These are phyloP conservation scores for Porites australiensis DNA, from an alignment of 64 coral and sea anemone genomes.

Conservation along the genomic window DNA sequence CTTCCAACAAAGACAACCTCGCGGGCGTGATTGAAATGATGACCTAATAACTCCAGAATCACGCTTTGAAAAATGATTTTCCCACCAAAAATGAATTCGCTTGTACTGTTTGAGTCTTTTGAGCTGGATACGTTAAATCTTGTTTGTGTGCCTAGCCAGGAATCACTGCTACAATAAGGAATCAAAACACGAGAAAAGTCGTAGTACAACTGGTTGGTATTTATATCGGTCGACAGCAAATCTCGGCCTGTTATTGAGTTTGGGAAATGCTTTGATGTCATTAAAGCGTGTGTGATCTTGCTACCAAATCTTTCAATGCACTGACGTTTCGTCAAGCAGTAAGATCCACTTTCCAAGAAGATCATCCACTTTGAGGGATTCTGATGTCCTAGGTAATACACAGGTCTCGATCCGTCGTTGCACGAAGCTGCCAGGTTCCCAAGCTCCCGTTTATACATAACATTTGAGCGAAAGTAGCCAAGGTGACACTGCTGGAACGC, in stretches of 20 bases:
- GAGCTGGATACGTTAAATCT: not conserved
- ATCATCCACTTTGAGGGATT: slow-evolving; percentile 15
- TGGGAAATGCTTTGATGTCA: slow-evolving; percentile 24
- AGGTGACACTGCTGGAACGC: not conserved
- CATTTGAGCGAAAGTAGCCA: not conserved
- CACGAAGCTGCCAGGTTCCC: slow-evolving; percentile 3
- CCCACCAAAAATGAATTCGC: slow-evolving; percentile 20
- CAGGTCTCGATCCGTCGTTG: not conserved
- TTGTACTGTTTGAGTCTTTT: not conserved
- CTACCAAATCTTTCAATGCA: slow-evolving; percentile 24
- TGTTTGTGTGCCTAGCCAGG: slow-evolving; percentile 4
- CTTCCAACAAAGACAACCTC: slow-evolving; percentile 27
- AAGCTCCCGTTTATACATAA: not conserved
- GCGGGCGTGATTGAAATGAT: not conserved
- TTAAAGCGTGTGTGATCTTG: slow-evolving; percentile 15
- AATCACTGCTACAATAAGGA: slow-evolving; percentile 33
- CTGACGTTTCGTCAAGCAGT: slow-evolving; percentile 28
- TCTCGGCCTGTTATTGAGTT: not conserved
- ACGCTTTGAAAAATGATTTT: slow-evolving; percentile 56
- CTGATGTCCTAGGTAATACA: not conserved
- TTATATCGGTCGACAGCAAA: not conserved
- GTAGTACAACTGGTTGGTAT: not conserved
- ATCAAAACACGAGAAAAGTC: slow-evolving; percentile 7
- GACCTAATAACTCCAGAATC: slow-evolving; percentile 5
- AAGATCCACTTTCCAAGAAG: slow-evolving; percentile 32